Evolutionary conservation across 1,140 invertebrate genomes (phyloP), one percentile per base, ranked within the genome.

Genomic region (Drosophila cardini): DNA sequence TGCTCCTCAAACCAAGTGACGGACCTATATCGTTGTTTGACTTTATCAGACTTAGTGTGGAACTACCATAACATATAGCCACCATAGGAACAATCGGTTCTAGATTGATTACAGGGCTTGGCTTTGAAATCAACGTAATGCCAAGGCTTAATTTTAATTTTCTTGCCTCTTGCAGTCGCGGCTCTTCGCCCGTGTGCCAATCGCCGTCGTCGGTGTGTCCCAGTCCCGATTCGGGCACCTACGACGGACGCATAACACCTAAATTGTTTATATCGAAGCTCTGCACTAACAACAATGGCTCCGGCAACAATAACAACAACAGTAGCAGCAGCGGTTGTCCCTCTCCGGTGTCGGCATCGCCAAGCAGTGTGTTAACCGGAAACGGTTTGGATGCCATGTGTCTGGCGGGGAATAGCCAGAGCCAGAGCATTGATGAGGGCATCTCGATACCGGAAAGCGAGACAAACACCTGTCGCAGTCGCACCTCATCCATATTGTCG

Each of bases 161-260:
- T 5, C n/a, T 21, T 11, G 9, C 45, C 9, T 56, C 18, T 75
- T 76, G n/a, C 50, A 94, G 94, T 76, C 93, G 93, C 36, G 94
- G 83, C 92, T 93, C 94, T 11, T 93, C 94, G 48, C 93, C 94
- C 63, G 87, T 91, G 34, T 92, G 87, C 52, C 91, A 90, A 84
- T 92, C 90, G 1, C 91, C 91, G 5, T 92, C 89, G 16, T 91
- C 90, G 6, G 79, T 92, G 16, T 92, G 91, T 32, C 89, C 89
- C 52, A 91, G 89, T 58, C 91, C 91, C 4, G 91, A 92, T 38
- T 91, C 90, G 32, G 90, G 90, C 26, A 91, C 90, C 18, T 91
- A 91, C 38, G 90, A 91, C 48, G 90, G 90, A 5, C 84, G 90
- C 21, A 90, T 84, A 4, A 91, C 90, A 16, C 90, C 90, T 48